These are phyloP conservation scores for Marronus borbonicus DNA, from an alignment of 2,888 invertebrate genomes.

Conservation along the genomic window DNA sequence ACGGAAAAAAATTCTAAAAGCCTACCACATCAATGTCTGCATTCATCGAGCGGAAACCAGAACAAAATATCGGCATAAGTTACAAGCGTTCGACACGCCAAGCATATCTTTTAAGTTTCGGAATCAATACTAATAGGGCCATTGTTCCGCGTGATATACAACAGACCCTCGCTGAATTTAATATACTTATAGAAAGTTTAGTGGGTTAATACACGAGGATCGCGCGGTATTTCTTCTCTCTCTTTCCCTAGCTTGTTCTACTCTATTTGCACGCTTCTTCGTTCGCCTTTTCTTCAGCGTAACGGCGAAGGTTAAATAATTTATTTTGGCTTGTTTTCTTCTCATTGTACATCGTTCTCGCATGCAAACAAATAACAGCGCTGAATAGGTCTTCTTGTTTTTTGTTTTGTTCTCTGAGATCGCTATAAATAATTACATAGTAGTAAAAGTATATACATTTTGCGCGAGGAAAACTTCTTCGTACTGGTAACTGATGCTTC, in stretches of 20 bases:
- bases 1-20: not conserved
- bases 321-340: conserved; percentile 13
- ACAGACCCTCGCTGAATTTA: conserved; percentile 38
- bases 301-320: conserved; percentile 1
- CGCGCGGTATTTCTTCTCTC: not conserved
- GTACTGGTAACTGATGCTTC: too few relatives aligned
- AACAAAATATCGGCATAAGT: conserved; percentile 39
- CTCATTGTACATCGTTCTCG: not conserved
- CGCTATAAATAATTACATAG: too few relatives aligned
- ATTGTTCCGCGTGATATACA: conserved; percentile 48
- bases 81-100: conserved; percentile 45
- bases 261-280: not conserved
- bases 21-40: conserved; percentile 11
- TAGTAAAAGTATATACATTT: too few relatives aligned
- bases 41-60: conserved; percentile 24
- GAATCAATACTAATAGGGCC: conserved; percentile 51
- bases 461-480: too few relatives aligned
- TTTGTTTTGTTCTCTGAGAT: too few relatives aligned
- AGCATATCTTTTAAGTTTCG: conserved; percentile 45
- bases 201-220: conserved; percentile 31
- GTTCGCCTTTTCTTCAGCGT: not conserved
- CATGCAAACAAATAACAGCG: not conserved
- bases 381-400: not conserved
- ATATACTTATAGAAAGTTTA: conserved; percentile 47
- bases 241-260: not conserved